These are phyloP conservation scores for Leucophora obtusa DNA, from an alignment of 2,888 invertebrate genomes.

Conservation along the genomic window DNA sequence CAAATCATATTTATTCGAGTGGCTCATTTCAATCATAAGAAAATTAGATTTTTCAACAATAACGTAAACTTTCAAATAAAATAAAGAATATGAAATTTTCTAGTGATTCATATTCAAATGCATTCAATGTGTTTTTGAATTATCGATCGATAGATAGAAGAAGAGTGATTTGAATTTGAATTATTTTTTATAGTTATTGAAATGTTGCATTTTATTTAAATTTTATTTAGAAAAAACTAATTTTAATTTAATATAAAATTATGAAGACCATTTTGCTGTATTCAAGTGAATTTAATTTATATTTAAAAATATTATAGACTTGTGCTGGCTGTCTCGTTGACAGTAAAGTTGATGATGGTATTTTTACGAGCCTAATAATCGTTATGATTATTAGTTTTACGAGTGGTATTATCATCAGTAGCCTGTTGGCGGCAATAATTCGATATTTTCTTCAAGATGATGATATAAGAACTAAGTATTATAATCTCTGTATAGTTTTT, in stretches of 20 bases:
- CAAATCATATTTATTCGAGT: constrained; percentile 53
- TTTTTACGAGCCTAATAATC: constrained; percentile 59
- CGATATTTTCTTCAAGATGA: constrained; percentile 15
- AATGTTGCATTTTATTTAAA: constrained; percentile 38
- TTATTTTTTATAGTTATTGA: constrained; percentile 32
- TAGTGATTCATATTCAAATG: constrained; percentile 34
- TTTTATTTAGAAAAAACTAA: constrained; percentile 11
- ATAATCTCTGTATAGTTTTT: constrained; percentile 8
- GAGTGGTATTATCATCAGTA: constrained; percentile 33
- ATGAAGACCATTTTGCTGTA: constrained; percentile 9
- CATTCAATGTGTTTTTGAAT: background rate
- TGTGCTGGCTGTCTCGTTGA: constrained; percentile 1
- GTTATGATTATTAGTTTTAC: constrained; percentile 60
- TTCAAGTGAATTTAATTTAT: background rate
- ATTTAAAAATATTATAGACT: background rate
- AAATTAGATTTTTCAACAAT: constrained; percentile 62
- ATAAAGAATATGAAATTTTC: constrained; percentile 23
- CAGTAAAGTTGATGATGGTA: constrained; percentile 44
- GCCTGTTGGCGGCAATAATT: constrained; percentile 22
- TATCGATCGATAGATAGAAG: background rate
- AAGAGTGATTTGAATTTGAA: constrained; percentile 18
- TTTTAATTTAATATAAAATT: constrained; percentile 27
- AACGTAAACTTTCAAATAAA: constrained; percentile 50
- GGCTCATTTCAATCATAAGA: constrained; percentile 62
- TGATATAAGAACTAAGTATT: background rate